Evolutionary conservation across 1,140 invertebrate species (phyloP).

Genomic region (Drosophila lowei): DNA sequence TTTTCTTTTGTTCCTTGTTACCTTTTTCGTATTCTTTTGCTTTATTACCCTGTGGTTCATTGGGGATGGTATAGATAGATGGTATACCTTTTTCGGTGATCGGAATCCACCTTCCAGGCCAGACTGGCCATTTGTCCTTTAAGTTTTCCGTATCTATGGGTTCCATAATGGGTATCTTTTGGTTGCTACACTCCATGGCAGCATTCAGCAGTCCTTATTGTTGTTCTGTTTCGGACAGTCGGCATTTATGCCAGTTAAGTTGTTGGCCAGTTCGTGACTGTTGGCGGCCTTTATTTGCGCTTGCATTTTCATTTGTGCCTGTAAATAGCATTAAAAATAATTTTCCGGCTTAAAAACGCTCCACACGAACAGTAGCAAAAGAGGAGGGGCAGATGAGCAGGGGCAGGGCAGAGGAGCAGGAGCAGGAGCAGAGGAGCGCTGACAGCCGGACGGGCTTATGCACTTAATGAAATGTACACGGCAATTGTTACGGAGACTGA

Average conservation of each 20-base stretch:
- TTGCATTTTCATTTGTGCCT: conserved; percentile 78
- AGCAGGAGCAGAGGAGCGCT: conserved; percentile 34
- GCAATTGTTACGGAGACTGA: conserved; percentile 60
- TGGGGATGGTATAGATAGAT: no score
- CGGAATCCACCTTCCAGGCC: no score
- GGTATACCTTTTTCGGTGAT: no score
- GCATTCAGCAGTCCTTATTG: background rate
- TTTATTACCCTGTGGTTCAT: conserved; percentile 1
- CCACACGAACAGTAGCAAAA: conserved; percentile 15
- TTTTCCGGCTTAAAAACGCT: conserved; percentile 73
- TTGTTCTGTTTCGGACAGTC: conserved; percentile 5
- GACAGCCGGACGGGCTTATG: conserved; percentile 76
- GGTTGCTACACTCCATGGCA: no score
- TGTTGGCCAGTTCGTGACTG: conserved; percentile 70
- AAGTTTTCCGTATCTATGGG: no score
- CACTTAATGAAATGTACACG: conserved; percentile 81
- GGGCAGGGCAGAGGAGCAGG: background rate
- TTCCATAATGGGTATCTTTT: no score
- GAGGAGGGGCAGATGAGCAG: background rate
- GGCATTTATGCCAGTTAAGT: conserved; percentile 65
- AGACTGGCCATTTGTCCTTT: no score
- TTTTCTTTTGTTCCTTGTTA: conserved; percentile 12
- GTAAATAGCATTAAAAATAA: conserved; percentile 80
- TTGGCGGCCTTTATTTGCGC: conserved; percentile 67
- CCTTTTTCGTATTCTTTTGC: conserved; percentile 26